Percentiles rank a stretch among this genome's conserved stretches.
Evolutionary conservation across 2,888 invertebrate genomes (phyloP).

Genomic region (Theristus sp.): DNA sequence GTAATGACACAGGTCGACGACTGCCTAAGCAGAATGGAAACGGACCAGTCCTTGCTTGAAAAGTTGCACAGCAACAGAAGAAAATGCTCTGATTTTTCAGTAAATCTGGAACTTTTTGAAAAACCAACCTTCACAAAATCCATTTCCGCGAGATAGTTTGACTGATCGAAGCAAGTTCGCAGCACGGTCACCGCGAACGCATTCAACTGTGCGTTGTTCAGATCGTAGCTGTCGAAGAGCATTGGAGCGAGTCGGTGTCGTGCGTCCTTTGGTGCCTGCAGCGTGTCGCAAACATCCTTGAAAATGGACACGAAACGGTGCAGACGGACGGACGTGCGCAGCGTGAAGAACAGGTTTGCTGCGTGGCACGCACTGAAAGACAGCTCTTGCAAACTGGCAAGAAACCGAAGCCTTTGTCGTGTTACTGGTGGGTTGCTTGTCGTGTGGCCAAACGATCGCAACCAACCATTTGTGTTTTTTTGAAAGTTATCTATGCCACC

Average conservation of each 20-base stretch:
- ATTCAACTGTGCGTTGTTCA: neutral
- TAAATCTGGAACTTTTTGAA: no score
- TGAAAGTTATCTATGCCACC: no score
- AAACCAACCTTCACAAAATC: conserved; percentile 19
- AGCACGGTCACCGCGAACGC: neutral
- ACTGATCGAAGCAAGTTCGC: neutral
- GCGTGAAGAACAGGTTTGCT: conserved; percentile 27
- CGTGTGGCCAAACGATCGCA: no score
- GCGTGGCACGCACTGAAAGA: conserved; percentile 1
- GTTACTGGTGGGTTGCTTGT: no score
- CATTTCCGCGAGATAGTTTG: conserved; percentile 12
- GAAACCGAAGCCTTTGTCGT: no score
- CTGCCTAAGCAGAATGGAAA: no score
- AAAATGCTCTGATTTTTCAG: no score
- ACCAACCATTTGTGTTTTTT: no score
- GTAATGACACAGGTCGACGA: conserved; percentile 19
- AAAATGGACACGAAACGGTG: neutral
- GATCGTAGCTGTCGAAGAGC: neutral
- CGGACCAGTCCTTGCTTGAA: no score
- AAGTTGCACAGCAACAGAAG: no score
- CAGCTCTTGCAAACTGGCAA: neutral
- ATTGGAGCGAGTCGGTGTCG: neutral
- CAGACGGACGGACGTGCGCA: neutral
- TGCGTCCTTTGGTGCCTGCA: conserved; percentile 11
- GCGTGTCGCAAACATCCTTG: neutral